Evolutionary conservation across 2,888 invertebrate genomes (phyloP).

Genomic region (Tachina fera): DNA sequence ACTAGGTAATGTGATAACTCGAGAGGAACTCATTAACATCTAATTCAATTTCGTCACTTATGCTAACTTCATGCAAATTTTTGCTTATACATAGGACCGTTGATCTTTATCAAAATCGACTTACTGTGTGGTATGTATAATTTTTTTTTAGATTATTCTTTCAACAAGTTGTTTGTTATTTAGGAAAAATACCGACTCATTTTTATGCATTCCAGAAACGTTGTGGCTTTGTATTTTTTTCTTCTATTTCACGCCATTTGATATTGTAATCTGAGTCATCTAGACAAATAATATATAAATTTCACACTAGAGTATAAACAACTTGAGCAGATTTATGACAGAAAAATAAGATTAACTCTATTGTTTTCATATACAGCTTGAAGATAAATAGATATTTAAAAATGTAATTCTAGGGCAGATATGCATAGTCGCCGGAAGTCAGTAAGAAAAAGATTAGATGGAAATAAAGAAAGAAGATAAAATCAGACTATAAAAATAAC

Average conservation of each 20-base stretch:
- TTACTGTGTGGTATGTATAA: too few relatives aligned
- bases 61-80: too few relatives aligned
- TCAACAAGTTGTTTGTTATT: too few relatives aligned
- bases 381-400: slow-evolving; percentile 62
- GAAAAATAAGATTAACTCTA: slow-evolving; percentile 16
- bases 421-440: slow-evolving; percentile 6
- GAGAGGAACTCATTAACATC: too few relatives aligned
- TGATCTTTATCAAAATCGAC: too few relatives aligned
- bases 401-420: slow-evolving; percentile 48
- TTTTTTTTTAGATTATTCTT: too few relatives aligned
- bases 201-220: too few relatives aligned
- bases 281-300: slow-evolving; percentile 11
- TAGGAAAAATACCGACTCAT: too few relatives aligned
- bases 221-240: not conserved
- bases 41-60: too few relatives aligned
- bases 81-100: too few relatives aligned
- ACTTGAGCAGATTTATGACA: slow-evolving; percentile 21
- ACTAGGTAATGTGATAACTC: too few relatives aligned
- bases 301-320: slow-evolving; percentile 26
- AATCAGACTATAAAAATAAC: slow-evolving; percentile 56
- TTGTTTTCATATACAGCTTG: not conserved
- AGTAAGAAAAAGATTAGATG: slow-evolving; percentile 27
- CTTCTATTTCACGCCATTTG: not conserved
- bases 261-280: slow-evolving; percentile 22
- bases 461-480: slow-evolving; percentile 47